Evolutionary conservation across 2,888 invertebrate genomes (phyloP), one percentile per base, ranked within the genome.

Genomic region (Hemaris fuciformis): DNA sequence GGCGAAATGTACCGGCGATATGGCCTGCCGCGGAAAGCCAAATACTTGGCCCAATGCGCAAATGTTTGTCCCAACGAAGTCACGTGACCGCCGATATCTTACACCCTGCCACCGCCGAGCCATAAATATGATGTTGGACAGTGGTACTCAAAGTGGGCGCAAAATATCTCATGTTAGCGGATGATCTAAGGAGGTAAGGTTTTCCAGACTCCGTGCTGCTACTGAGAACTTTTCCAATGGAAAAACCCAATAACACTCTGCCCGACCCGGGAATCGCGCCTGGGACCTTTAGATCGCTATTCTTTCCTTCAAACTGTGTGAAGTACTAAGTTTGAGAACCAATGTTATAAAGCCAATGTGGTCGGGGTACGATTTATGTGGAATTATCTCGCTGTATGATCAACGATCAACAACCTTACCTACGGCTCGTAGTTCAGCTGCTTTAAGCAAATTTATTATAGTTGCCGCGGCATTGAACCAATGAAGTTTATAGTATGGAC

Each of bases 21-120:
- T 18, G 42, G n/a, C 42, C 15, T 6, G 15, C 42, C 42, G 15
- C 15, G 15, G 1, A 15, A 15, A 3, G 27, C 7, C 15, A 10
- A 53, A 53, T 53, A 53, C 53, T 53, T 31, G 31, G 53, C 31
- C 53, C 27, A 53, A 18, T 53, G 31, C 10, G 27, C 53, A 27
- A 18, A 53, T 53, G 15, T 31, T 53, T 53, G 53, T 53, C 53
- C 31, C 53, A 42, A 42, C n/a, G 25, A 23, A 18, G 53, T 53
- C 2, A 15, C 53, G 18, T 20, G 18, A 38, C 38, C 38, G 38
- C 38, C 13, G 38, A 10, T 27, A 53, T 53, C 53, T 31, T 10
- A 8, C 27, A 31, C 8, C 8, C 38, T 10, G 38, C 10, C 3
- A n/a, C 38, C n/a, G n/a, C 8, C n/a, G 38, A 13, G 3, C n/a